Evolutionary conservation across 2,113 vertebrate genomes (phyloP).

Genomic region (Aphyosemion australe): DNA sequence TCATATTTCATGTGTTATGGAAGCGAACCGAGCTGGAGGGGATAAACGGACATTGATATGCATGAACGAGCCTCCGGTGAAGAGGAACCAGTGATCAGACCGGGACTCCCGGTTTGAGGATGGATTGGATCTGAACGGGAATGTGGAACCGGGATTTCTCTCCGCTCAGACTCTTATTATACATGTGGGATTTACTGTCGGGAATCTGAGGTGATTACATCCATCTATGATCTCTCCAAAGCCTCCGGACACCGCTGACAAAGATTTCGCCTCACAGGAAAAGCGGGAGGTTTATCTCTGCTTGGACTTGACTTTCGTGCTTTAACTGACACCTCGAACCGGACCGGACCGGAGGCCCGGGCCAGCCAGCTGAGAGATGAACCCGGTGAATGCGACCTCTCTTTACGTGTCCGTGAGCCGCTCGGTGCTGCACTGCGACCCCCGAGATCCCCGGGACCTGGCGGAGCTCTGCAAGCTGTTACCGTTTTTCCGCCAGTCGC

Average conservation of each 20-base stretch:
- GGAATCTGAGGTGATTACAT: constrained; percentile 4
- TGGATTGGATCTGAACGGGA: constrained; percentile 63
- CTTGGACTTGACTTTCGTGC: constrained; percentile 18
- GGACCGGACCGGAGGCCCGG: constrained; percentile 76
- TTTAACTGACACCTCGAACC: constrained; percentile 20
- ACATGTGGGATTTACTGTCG: constrained; percentile 47
- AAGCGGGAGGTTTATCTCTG: constrained; percentile 15
- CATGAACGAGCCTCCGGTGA: constrained; percentile 5
- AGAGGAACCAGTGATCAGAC: neutral
- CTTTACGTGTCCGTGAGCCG: constrained; percentile 98
- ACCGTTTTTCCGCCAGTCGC: constrained; percentile 96
- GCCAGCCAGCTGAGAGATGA: constrained; percentile 93
- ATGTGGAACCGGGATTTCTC: constrained; percentile 41
- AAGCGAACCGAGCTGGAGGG: constrained; percentile 28
- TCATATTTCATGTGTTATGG: constrained; percentile 24
- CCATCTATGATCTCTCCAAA: constrained; percentile 59
- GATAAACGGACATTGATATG: constrained; percentile 22
- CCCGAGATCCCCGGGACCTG: constrained; percentile 92
- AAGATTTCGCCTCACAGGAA: constrained; percentile 13
- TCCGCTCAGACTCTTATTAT: constrained; percentile 22
- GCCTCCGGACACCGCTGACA: constrained; percentile 55
- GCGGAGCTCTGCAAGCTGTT: constrained; percentile 94
- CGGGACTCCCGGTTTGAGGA: constrained; percentile 26
- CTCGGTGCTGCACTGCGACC: constrained; percentile 97
- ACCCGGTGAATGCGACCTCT: constrained; percentile 98